Base-by-base conservation (phyloP, 2,888 invertebrate genomes). In the Drosophila quinaria region DNA sequence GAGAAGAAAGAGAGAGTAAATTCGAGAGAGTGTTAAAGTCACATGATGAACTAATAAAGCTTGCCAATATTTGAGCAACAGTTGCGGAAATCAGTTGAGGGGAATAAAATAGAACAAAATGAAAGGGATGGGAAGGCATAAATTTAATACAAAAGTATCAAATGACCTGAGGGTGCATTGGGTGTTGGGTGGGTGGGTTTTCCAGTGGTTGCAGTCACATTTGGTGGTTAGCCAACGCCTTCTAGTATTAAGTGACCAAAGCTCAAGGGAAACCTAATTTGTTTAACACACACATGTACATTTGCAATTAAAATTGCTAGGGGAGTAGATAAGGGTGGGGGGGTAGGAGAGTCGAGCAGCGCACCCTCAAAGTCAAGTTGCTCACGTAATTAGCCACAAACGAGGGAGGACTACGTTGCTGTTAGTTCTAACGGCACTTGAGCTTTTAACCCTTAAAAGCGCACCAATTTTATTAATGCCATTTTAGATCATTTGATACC, bases 1-100 rank as follows among this genome's bases (percentile, higher is more conserved):
- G 33, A 19, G 25, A 37, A 17, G 22, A 22, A 37, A 17, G 22
- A 22, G 33, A 19, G 52, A 33, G 33, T 50, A 22, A 25, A 33
- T 44, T 56, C 31, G 15, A 46, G 52, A 47, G 56, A 51, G 84
- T 70, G 79, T 64, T 49, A 80, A 81, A 81, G 69, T 84, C 81
- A 67, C 56, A 58, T 70, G 79, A 83, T 87, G 77, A 84, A 81
- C 80, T 75, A 75, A 74, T 81, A 82, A 79, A 82, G 80, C 77
- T 73, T 33, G 79, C 74, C 85, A 85, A 81, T 86, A 81, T 87
- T 87, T 79, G 71, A 75, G 59, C 85, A 81, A 81, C 85, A 71
- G 71, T 50, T 67, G 54, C 60, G 61, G 22, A 74, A 56, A 55
- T 54, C 25, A 17, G 37, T n/a, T 11, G 37, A 44, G n/a, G 39